Conservation (phyloP, 1,140 invertebrate species). For the Penaeus vannamei region DNA sequence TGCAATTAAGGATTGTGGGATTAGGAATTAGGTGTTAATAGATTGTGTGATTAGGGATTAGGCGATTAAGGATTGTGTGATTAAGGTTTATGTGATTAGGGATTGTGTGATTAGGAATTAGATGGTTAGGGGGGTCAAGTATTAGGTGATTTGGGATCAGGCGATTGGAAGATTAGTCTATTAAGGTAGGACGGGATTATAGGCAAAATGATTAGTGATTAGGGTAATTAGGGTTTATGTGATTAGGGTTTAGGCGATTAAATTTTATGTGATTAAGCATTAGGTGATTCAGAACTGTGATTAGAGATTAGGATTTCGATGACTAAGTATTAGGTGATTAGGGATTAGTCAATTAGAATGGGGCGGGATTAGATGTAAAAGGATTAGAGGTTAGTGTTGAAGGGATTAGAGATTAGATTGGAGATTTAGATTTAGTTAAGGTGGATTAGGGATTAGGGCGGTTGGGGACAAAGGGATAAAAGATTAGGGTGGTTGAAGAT, state of each 20-base stretch:
- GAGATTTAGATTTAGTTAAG: too few relatives aligned
- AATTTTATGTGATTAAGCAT: not conserved
- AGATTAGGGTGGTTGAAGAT: too few relatives aligned
- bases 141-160: constrained; percentile 1
- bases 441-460: too few relatives aligned
- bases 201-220: not conserved
- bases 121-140: not conserved
- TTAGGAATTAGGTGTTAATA: not conserved
- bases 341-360: not conserved
- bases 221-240: not conserved
- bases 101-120: not conserved
- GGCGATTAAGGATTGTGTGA: not conserved
- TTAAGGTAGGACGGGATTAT: not conserved
- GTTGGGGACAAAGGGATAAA: too few relatives aligned
- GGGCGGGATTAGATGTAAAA: not conserved
- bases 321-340: not conserved
- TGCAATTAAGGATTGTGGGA: not conserved
- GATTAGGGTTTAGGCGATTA: not conserved
- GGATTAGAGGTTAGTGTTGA: too few relatives aligned
- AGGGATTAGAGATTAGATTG: too few relatives aligned
- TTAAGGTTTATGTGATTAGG: not conserved
- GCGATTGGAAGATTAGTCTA: not conserved
- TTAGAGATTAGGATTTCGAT: constrained; percentile 4
- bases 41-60: not conserved
- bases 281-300: not conserved